Evolutionary conservation across 2,888 invertebrate species (phyloP).

Genomic region (Flexamia atlantica): DNA sequence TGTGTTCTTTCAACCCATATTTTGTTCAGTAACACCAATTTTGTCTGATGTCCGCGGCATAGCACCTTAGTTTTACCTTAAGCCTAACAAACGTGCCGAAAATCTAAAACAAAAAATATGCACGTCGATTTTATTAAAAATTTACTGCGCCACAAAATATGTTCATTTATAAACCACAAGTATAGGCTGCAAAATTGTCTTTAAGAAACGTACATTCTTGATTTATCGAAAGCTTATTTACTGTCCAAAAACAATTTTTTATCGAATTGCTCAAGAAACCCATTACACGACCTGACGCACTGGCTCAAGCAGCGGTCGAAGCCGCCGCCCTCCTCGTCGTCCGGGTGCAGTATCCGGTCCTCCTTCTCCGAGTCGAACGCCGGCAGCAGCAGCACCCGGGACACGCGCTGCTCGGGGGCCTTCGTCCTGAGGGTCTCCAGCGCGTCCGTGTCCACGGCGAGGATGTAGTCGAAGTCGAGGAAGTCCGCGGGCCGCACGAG

Average conservation of each 20-base stretch:
- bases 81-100: too few species aligned
- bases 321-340: neutral
- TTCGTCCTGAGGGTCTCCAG: neutral
- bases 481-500: neutral
- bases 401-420: neutral
- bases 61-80: too few species aligned
- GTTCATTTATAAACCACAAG: too few species aligned
- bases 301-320: neutral
- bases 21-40: too few species aligned
- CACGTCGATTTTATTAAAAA: too few species aligned
- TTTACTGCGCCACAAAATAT: too few species aligned
- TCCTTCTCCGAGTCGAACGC: neutral
- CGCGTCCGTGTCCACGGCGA: neutral
- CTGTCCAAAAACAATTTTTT: neutral
- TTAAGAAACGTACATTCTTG: too few species aligned
- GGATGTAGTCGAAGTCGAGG: slow-evolving; percentile 6
- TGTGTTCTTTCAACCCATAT: too few species aligned
- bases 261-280: neutral
- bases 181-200: too few species aligned
- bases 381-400: neutral
- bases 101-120: too few species aligned
- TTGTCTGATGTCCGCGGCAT: too few species aligned
- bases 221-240: too few species aligned
- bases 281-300: neutral
- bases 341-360: neutral